Evolutionary conservation across 64 coral and sea anemone genomes (phyloP), one percentile per base, ranked within the genome.

Genomic region (Actinia equina): DNA sequence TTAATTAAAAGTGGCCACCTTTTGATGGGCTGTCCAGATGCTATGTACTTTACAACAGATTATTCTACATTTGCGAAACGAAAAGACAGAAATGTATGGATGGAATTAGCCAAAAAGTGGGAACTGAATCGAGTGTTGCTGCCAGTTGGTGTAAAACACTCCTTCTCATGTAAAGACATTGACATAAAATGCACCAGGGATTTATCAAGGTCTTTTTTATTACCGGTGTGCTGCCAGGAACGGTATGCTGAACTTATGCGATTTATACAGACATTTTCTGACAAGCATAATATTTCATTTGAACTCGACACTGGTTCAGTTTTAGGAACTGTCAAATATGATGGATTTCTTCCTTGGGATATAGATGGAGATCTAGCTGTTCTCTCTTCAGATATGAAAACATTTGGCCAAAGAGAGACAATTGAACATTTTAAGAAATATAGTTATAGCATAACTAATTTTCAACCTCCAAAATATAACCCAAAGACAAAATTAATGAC

Each of bases 11-110:
- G 83, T 10, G 57, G 54, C 11, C 26, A 65, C 43, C 22, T 88
- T 18, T 30, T 88, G 7, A 88, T 92, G 91, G 76, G 45, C 19
- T 92, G 91, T 77, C 91, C 91, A 49, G 91, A 92, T 84, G 91
- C 86, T 53, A 92, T 92, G 91, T 92, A 84, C 26, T 92, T 92
- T 63, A 92, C 86, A 9, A 78, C 61, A 19, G 87, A 85, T 17
- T 82, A 87, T 55, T 7, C 5, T 20, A 55, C 63, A 17, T 77
- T 79, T 42, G 16, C 91, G 10, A 88, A 93, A 67, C 23, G 10
- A 84, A 69, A 0, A 3, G 19, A 85, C 15, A 89, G 63, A 42
- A 46, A 58, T 8, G 52, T 85, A 17, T 93, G 91, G 91, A 77
- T 46, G 30, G 65, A 86, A 17, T 77, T 93, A 19, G 87, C 91